phyloP scores from a whole-genome alignment of 2,888 invertebrate species.

The Himalopsyche kuldschensis region DNA sequence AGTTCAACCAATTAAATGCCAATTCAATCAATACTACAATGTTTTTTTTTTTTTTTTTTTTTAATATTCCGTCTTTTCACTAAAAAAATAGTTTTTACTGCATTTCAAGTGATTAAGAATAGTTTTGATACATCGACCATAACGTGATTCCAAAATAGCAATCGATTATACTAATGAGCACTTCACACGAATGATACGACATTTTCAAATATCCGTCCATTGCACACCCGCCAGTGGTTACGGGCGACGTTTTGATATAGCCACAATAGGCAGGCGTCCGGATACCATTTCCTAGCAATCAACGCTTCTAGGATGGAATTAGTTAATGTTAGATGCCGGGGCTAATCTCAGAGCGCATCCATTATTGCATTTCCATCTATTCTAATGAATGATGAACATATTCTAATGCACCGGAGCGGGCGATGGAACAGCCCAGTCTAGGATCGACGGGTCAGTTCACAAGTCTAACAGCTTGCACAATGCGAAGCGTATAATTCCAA shows the following conservation, averaged over 20 bases:
- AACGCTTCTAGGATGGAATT: conserved; percentile 25
- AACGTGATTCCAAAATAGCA: no score
- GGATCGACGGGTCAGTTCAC: background rate
- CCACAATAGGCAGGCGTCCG: background rate
- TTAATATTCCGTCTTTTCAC: no score
- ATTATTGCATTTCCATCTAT: conserved; percentile 14
- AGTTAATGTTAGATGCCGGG: conserved; percentile 26
- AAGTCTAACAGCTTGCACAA: background rate
- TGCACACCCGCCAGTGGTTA: background rate
- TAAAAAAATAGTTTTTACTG: no score
- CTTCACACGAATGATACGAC: no score
- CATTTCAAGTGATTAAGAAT: no score
- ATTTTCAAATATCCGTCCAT: background rate
- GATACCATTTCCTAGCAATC: conserved; percentile 10
- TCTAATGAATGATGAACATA: conserved; percentile 22
- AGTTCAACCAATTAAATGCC: no score
- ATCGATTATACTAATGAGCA: no score
- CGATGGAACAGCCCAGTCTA: background rate
- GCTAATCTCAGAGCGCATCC: conserved; percentile 28
- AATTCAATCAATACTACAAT: no score
- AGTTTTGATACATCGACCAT: no score
- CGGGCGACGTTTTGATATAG: background rate
- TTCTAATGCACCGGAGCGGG: conserved; percentile 12
- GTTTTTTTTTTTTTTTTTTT: no score
- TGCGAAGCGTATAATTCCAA: background rate